Evolutionary conservation across 2,888 invertebrate species (phyloP).

Genomic region (Nomada flava): DNA sequence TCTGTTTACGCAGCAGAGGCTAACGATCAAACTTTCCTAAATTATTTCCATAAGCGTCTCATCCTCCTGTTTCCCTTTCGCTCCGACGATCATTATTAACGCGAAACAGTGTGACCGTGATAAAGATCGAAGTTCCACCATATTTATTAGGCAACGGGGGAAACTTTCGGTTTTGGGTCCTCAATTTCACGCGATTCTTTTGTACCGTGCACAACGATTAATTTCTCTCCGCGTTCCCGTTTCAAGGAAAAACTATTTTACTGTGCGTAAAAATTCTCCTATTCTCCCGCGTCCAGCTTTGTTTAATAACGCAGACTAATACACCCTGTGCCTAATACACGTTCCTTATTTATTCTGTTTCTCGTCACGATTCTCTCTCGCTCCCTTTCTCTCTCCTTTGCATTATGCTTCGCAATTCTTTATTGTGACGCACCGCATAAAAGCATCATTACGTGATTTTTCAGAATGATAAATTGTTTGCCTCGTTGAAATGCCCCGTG

Average conservation of each 20-base stretch:
- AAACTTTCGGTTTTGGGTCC: slow-evolving; percentile 8
- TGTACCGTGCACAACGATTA: not conserved
- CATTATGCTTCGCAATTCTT: slow-evolving; percentile 36
- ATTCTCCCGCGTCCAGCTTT: slow-evolving; percentile 17
- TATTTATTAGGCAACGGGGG: slow-evolving; percentile 25
- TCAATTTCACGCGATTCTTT: slow-evolving; percentile 14
- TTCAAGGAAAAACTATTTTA: slow-evolving; percentile 4
- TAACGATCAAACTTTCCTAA: slow-evolving; percentile 24
- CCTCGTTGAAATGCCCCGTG: slow-evolving; percentile 2
- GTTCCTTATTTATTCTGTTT: slow-evolving; percentile 45
- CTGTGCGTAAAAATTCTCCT: not conserved
- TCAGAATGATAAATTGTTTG: slow-evolving; percentile 57
- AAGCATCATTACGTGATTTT: slow-evolving; percentile 52
- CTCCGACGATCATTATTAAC: slow-evolving; percentile 24
- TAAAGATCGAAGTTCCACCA: slow-evolving; percentile 3
- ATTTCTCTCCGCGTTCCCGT: not conserved
- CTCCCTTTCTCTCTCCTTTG: not conserved
- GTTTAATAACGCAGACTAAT: slow-evolving; percentile 52
- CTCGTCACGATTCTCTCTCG: not conserved
- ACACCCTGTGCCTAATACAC: slow-evolving; percentile 4
- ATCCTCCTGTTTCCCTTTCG: not conserved
- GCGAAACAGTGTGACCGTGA: not conserved
- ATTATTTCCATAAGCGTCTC: slow-evolving; percentile 2
- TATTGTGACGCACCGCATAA: slow-evolving; percentile 45
- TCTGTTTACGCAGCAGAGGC: not conserved